Percentiles rank a stretch among this genome's conserved stretches.
phyloP scores from a whole-genome alignment of 2,888 invertebrate genomes.

The Netelia melanura region DNA sequence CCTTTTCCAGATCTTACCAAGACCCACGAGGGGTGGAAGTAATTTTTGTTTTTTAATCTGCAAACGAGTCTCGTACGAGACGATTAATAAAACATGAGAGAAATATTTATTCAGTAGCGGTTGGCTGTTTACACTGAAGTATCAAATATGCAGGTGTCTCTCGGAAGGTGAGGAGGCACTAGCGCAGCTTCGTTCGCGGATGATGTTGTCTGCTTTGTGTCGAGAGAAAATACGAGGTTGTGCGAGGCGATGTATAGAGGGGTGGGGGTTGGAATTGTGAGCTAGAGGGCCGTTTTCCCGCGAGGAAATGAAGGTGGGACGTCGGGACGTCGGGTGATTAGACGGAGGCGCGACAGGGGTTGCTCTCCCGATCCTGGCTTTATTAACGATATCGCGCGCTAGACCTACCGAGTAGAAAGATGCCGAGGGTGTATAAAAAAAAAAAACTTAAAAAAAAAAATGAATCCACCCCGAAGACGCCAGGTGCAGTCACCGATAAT shows the following conservation, averaged over 20 bases:
- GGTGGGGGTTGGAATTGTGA: constrained; percentile 31
- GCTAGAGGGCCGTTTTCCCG: constrained; percentile 70
- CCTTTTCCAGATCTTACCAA: background rate
- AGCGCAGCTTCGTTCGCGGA: constrained; percentile 35
- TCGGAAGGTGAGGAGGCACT: constrained; percentile 69
- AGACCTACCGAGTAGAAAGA: constrained; percentile 40
- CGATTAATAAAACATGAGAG: constrained; percentile 81
- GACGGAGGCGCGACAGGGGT: constrained; percentile 79
- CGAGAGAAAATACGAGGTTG: constrained; percentile 68
- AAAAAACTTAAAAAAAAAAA: constrained; percentile 25
- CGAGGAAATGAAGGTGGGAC: constrained; percentile 68
- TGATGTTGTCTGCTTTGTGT: constrained; percentile 53
- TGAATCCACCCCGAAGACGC: background rate
- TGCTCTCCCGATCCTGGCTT: constrained; percentile 78
- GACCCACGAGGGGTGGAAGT: background rate
- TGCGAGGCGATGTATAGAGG: background rate
- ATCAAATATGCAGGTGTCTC: constrained; percentile 84
- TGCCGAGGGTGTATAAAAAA: constrained; percentile 34
- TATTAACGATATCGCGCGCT: constrained; percentile 81
- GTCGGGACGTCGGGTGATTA: constrained; percentile 80
- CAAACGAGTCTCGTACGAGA: constrained; percentile 52
- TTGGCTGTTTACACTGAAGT: constrained; percentile 79
- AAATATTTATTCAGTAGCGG: constrained; percentile 80
- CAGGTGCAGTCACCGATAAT: constrained; percentile 24
- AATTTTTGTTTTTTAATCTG: constrained; percentile 76